Conservation (phyloP, 2,888 invertebrate species). For the Thymelicus sylvestris region DNA sequence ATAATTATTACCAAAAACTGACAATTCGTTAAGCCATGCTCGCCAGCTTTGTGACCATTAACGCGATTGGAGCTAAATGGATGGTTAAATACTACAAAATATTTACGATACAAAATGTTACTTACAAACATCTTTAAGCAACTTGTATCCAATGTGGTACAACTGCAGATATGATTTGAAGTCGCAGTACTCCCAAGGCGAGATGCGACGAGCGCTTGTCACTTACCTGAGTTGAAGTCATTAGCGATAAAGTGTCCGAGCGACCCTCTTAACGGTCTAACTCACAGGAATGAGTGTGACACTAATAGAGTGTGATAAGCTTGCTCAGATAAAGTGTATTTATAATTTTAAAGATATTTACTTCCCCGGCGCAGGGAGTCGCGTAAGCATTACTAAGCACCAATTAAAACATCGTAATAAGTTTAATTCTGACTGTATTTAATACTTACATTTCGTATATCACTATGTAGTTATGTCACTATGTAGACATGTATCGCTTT, state of each 20-base stretch:
- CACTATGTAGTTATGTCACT: too few relatives aligned
- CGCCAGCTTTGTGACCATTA: neutral
- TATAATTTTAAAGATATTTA: neutral
- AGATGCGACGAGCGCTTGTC: neutral
- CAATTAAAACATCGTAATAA: too few relatives aligned
- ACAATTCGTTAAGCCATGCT: neutral
- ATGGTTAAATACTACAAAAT: too few relatives aligned
- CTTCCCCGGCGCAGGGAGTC: neutral
- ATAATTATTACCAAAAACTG: neutral
- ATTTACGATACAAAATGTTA: neutral
- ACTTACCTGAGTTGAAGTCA: neutral
- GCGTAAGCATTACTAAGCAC: too few relatives aligned
- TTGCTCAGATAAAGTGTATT: neutral
- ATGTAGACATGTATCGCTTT: too few relatives aligned
- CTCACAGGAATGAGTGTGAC: neutral
- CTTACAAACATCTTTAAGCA: too few relatives aligned
- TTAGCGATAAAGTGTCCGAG: neutral
- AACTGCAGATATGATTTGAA: neutral
- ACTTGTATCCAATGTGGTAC: too few relatives aligned
- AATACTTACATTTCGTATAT: too few relatives aligned
- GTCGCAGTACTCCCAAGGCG: neutral
- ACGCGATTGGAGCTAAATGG: too few relatives aligned
- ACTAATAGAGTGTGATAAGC: neutral
- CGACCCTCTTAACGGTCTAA: neutral
- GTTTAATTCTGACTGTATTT: too few relatives aligned